A percentile compares a stretch with the other conserved stretches of the same genome.
phyloP scores from a whole-genome alignment of 2,888 invertebrate species.

The Xylocampa areola region DNA sequence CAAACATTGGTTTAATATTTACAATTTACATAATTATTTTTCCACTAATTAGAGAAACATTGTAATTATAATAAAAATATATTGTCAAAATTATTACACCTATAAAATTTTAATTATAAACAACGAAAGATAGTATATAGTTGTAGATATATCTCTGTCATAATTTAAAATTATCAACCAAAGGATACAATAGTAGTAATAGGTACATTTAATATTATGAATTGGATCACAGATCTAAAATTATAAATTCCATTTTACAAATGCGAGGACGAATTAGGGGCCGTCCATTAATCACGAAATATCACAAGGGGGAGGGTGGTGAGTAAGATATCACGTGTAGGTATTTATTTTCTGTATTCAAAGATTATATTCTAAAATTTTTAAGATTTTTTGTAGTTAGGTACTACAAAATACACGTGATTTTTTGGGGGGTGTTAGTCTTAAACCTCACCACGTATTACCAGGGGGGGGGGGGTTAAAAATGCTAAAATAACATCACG shows the following conservation, averaged over 20 bases:
- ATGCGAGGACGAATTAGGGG: constrained; percentile 14
- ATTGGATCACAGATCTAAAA: constrained; percentile 3
- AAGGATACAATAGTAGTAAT: neutral
- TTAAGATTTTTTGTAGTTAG: too few species aligned
- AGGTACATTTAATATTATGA: neutral
- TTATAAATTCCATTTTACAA: constrained; percentile 16
- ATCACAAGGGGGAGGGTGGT: too few species aligned
- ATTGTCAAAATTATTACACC: constrained; percentile 42
- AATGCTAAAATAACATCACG: too few species aligned
- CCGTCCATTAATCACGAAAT: too few species aligned
- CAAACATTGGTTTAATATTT: constrained; percentile 49
- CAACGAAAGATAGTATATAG: constrained; percentile 24
- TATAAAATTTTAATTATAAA: constrained; percentile 39
- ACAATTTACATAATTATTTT: constrained; percentile 56
- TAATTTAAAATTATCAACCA: constrained; percentile 9
- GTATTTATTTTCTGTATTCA: too few species aligned
- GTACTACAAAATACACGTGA: too few species aligned
- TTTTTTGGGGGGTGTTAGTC: too few species aligned
- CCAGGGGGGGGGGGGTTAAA: too few species aligned
- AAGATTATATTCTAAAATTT: too few species aligned
- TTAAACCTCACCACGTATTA: too few species aligned
- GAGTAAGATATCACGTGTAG: too few species aligned
- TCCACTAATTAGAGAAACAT: constrained; percentile 33
- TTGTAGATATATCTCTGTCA: constrained; percentile 36
- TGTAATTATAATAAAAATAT: constrained; percentile 31